Evolutionary conservation across 2,888 invertebrate species (phyloP).

Genomic region (Frankliniella intonsa): DNA sequence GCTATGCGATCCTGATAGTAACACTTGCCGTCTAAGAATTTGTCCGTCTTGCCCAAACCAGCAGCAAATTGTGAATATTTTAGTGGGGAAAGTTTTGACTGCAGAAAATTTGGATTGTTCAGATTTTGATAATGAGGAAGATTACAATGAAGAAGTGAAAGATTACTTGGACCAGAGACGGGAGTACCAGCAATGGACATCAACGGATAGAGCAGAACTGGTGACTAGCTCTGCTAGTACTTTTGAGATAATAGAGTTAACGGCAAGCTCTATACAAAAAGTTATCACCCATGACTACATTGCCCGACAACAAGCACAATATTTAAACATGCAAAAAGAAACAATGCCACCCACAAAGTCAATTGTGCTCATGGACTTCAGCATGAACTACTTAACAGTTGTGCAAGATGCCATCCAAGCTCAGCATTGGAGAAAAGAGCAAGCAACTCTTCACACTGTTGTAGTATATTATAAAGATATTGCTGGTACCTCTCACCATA

Average conservation of each 20-base stretch:
- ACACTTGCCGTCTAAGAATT: constrained; percentile 33
- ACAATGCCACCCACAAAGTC: constrained; percentile 8
- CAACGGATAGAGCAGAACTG: constrained; percentile 28
- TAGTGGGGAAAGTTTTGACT: background rate
- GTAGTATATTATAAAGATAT: constrained; percentile 28
- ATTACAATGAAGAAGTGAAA: background rate
- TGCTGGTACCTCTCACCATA: background rate
- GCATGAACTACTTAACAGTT: constrained; percentile 29
- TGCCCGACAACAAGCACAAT: constrained; percentile 32
- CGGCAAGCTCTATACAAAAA: constrained; percentile 20
- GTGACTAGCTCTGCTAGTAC: background rate
- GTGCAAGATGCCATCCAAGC: constrained; percentile 32
- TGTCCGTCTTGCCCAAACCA: constrained; percentile 34
- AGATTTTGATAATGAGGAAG: constrained; percentile 28
- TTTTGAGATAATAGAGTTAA: constrained; percentile 32
- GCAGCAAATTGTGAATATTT: constrained; percentile 15
- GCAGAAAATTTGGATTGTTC: constrained; percentile 20
- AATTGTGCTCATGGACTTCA: constrained; percentile 31
- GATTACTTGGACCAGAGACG: background rate
- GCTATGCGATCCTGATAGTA: constrained; percentile 33
- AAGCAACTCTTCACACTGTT: constrained; percentile 30
- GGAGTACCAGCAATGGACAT: constrained; percentile 8
- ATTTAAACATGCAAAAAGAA: constrained; percentile 26
- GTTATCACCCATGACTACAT: constrained; percentile 34
- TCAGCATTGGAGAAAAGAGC: constrained; percentile 29